Evolutionary conservation across 2,113 vertebrate species (phyloP), one percentile per base, ranked within the genome.

Genomic region (Lophotis ruficrista): DNA sequence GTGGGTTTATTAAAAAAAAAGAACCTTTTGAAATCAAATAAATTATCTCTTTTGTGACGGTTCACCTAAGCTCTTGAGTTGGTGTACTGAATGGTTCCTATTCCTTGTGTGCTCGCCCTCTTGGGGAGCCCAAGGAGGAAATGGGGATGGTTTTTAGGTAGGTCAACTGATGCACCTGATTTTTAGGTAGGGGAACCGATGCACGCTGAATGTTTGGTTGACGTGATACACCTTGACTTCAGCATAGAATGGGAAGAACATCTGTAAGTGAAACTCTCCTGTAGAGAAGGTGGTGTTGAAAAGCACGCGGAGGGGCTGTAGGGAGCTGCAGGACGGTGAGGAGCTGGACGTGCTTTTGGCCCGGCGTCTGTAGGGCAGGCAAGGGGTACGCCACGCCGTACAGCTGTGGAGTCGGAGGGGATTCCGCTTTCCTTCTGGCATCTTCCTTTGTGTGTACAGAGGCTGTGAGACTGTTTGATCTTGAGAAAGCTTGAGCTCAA

Each of bases 81-180:
- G 41, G 12, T 14, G 5, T 18, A 5, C 6, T 10, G 43, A 50
- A 12, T 10, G 60, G 27, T 11, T 78, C 30, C 47, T 28, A 7
- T 35, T 62, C 7, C 24, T 28, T 56, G 28, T 0, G 0, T n/a
- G 24, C n/a, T 57, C 3, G 3, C 20, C 54, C 12, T 38, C 4
- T 6, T 13, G 53, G 53, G 45, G 54, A 83, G 56, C 21, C 20
- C 7, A 2, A 25, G 87, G 27, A 73, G 31, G 47, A 69, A 27
- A 68, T 14, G 9, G 57, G 21, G 71, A 12, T 37, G 41, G 4
- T 12, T 93, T 87, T 83, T 57, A 43, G 66, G 62, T 17, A 22
- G 30, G n/a, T 56, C 71, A 77, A 1, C 35, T 47, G 21, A 17
- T 33, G 25, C 25, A 10, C 21, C n/a, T 37, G 41, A 4, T 12